Percentiles rank a stretch among this genome's conserved stretches.
These are phyloP conservation scores for Quadroppia sp. DNA, from an alignment of 2,888 invertebrate genomes.

Conservation along the genomic window DNA sequence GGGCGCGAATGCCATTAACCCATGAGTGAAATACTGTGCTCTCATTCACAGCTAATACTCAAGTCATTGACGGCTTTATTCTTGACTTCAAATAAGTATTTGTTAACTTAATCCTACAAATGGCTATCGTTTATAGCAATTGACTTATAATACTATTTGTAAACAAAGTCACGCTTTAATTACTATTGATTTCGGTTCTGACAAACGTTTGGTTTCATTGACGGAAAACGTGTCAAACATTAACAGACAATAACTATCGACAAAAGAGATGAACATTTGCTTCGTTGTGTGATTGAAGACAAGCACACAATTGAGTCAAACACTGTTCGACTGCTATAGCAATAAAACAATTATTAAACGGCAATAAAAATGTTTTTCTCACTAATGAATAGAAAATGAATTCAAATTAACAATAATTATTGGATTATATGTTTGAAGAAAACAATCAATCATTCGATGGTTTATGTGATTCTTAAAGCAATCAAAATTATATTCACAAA, in stretches of 20 bases:
- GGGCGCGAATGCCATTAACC: constrained; percentile 11
- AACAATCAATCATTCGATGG: not conserved
- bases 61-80: not conserved
- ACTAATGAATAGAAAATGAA: not conserved
- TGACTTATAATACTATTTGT: constrained; percentile 1
- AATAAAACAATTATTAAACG: constrained; percentile 8
- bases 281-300: not conserved
- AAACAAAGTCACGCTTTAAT: constrained; percentile 14
- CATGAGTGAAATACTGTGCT: constrained; percentile 18
- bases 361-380: not conserved
- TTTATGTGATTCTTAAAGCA: not conserved
- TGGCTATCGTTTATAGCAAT: not conserved
- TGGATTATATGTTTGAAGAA: not conserved
- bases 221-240: not conserved
- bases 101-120: constrained; percentile 21
- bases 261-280: not conserved
- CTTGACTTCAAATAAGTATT: not conserved
- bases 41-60: not conserved
- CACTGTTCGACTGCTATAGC: not conserved
- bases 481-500: not conserved
- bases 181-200: constrained; percentile 2
- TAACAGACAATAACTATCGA: not conserved
- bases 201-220: not conserved
- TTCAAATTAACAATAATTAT: not conserved
- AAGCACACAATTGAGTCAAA: not conserved